A percentile compares a stretch with the other conserved stretches of the same genome.
Evolutionary conservation across 2,888 invertebrate genomes (phyloP).

Genomic region (Ormyrus thymus): DNA sequence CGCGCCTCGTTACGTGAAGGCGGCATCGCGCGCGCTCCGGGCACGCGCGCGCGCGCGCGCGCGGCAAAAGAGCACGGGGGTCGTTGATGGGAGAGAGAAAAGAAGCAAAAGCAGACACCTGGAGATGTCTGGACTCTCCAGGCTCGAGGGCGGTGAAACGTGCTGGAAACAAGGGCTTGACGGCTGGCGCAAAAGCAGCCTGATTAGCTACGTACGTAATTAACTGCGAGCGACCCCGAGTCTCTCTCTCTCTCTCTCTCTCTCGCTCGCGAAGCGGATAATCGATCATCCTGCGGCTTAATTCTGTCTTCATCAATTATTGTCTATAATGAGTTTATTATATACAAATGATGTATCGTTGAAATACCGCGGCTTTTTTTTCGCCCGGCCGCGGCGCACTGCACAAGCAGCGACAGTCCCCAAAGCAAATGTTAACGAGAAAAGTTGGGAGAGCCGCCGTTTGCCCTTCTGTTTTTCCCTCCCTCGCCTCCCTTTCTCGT

Average conservation of each 20-base stretch:
- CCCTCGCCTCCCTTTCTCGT: background rate
- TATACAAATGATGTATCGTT: background rate
- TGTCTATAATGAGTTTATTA: too few relatives aligned
- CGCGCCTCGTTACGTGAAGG: too few relatives aligned
- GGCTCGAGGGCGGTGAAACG: slow-evolving; percentile 67
- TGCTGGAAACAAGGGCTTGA: slow-evolving; percentile 68
- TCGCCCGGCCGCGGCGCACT: background rate
- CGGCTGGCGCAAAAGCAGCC: slow-evolving; percentile 61
- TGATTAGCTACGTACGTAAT: slow-evolving; percentile 73
- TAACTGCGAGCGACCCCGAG: slow-evolving; percentile 65
- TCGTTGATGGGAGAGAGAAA: slow-evolving; percentile 21
- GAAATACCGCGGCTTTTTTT: background rate
- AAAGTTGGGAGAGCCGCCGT: slow-evolving; percentile 56
- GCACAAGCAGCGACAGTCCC: background rate
- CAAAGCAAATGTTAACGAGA: slow-evolving; percentile 66
- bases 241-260: too few relatives aligned
- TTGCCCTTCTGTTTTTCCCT: slow-evolving; percentile 3
- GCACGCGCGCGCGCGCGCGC: slow-evolving; percentile 34
- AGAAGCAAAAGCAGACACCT: slow-evolving; percentile 43
- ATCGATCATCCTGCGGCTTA: background rate
- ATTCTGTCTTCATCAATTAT: background rate
- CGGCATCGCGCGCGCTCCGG: too few relatives aligned
- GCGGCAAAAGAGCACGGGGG: slow-evolving; percentile 16
- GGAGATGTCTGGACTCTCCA: slow-evolving; percentile 49
- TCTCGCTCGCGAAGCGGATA: too few relatives aligned